Percentiles rank a stretch among this genome's conserved stretches.
Conservation (phyloP, 2,888 invertebrate species). For the Scaptomyza flava region DNA sequence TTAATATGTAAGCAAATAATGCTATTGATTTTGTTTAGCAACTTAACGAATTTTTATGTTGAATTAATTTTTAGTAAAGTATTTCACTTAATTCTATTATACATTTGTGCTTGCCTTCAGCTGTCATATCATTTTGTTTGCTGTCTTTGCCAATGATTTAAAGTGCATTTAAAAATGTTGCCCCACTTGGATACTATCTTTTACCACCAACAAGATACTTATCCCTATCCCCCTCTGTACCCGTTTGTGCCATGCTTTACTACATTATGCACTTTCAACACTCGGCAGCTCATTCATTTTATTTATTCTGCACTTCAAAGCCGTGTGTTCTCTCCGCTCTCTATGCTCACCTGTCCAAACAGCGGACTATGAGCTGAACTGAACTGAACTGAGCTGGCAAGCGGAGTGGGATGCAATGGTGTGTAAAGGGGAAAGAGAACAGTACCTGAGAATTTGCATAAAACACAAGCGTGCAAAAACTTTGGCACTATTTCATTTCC, state of each 20-base stretch:
- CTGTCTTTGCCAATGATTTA: constrained; percentile 28
- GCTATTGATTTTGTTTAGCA: not conserved
- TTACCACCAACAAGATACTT: not conserved
- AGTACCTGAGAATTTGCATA: constrained; percentile 64
- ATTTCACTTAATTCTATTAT: not conserved
- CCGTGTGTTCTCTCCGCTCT: constrained; percentile 45
- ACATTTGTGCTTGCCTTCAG: not conserved
- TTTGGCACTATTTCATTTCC: constrained; percentile 70
- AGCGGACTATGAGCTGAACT: constrained; percentile 37
- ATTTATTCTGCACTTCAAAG: constrained; percentile 76
- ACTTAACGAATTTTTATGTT: not conserved
- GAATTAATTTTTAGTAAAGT: not conserved
- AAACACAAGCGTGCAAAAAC: constrained; percentile 70
- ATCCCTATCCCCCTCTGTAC: not conserved
- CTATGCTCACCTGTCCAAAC: constrained; percentile 69
- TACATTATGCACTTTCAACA: constrained; percentile 74
- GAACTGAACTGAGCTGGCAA: constrained; percentile 11
- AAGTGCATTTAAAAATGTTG: constrained; percentile 44
- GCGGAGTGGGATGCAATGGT: not conserved
- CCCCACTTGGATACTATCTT: not conserved
- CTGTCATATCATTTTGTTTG: not conserved
- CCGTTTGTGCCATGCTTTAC: constrained; percentile 36
- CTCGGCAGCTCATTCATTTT: constrained; percentile 74
- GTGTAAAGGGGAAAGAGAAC: constrained; percentile 10
- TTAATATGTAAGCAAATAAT: too few relatives aligned